Evolutionary conservation across 2,888 invertebrate genomes (phyloP).

Genomic region (Gryllus longicercus): DNA sequence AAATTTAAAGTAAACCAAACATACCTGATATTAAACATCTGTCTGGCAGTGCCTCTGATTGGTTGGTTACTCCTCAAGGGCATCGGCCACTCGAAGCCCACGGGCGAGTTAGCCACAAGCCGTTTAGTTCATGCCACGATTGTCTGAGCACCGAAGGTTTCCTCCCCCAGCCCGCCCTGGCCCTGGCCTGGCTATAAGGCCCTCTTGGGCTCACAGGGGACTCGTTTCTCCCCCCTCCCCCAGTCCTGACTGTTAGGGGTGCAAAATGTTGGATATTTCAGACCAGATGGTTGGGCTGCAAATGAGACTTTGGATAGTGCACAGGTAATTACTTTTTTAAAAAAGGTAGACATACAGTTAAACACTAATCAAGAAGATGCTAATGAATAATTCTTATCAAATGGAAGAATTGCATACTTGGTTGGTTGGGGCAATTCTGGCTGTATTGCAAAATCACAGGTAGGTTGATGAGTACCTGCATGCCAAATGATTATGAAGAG

Average conservation of each 20-base stretch:
- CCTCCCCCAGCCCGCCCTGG: constrained; percentile 24
- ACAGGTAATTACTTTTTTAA: constrained; percentile 17
- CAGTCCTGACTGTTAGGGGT: constrained; percentile 17
- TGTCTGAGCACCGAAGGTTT: constrained; percentile 32
- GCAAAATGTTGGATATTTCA: constrained; percentile 17
- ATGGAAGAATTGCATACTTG: not conserved
- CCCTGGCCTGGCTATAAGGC: constrained; percentile 11
- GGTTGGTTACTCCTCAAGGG: constrained; percentile 36
- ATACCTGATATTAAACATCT: constrained; percentile 27
- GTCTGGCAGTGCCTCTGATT: constrained; percentile 37
- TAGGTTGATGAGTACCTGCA: too few species aligned
- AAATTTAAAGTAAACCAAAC: constrained; percentile 27
- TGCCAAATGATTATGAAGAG: too few species aligned
- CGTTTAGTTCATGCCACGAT: constrained; percentile 34
- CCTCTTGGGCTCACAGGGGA: constrained; percentile 17
- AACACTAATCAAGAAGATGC: constrained; percentile 11
- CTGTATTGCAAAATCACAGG: too few species aligned
- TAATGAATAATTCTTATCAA: not conserved
- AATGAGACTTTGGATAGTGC: constrained; percentile 1
- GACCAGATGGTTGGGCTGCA: constrained; percentile 1
- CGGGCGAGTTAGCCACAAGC: constrained; percentile 33
- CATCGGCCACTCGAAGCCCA: constrained; percentile 34
- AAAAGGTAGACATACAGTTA: not conserved
- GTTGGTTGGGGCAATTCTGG: too few species aligned
- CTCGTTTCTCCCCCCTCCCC: not conserved